Evolutionary conservation across 53 echinoderm and acorn worm genomes (phyloP), one percentile per base, ranked within the genome.

Genomic region (Paracentrotus lividus): DNA sequence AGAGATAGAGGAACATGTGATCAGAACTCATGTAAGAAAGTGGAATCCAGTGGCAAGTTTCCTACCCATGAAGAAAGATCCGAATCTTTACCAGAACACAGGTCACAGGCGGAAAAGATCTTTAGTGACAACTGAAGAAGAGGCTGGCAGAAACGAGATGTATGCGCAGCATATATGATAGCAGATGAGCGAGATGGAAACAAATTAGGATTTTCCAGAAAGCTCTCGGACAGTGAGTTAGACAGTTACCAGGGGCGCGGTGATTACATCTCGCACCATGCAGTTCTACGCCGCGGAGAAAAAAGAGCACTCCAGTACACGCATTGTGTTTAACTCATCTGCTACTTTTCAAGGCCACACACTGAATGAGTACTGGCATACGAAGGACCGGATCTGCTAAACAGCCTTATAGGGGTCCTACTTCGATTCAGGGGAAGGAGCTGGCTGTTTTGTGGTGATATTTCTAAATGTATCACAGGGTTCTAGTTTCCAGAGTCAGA

Each of bases 381-480:
- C n/a, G n/a, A 92, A 55, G 95, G 93, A 14, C 95, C 95, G 24
- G 93, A 94, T 87, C 68, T 38, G 85, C 29, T 42, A 23, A 27
- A 27, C 26, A 20, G 23, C 0, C 13, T 26, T 95, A 93, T 93
- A n/a, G 95, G 95, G 18, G 95, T 95, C 2, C 45, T 95, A 27
- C 29, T 93, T n/a, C 88, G 90, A 54, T 95, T 95, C 49, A 45
- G 92, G 31, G n/a, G n/a, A 87, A 94, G 81, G 54, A 92, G 34
- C 32, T 68, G 14, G 88, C 93, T 29, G 95, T 93, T 8, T 20
- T 95, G 27, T 76, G 21, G 24, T 90, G 90, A 2, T 91, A 94
- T 42, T 81, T 94, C 1, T 69, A 94, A 77, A 90, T 94, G 94
- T 94, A 92, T 43, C 93, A 95, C 66, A 85, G 87, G 15, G 85